phyloP scores from a whole-genome alignment of 1,140 invertebrate genomes.

The Ostrea denselamellosa region DNA sequence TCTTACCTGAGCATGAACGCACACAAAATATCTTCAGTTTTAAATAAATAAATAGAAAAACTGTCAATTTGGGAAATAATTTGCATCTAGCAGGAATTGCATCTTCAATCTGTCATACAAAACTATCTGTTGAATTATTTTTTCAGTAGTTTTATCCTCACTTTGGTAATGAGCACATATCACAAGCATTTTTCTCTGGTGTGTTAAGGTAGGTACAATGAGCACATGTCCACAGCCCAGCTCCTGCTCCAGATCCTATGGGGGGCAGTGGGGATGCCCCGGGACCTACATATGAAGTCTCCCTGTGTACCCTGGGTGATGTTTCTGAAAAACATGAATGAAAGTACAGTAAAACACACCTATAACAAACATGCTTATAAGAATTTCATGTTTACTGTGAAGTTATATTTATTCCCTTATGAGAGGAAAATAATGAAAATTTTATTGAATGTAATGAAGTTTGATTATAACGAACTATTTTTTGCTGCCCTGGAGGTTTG shows the following conservation, averaged over 20 bases:
- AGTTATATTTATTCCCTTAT: no score
- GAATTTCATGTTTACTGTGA: no score
- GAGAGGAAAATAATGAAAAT: no score
- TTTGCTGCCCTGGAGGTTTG: no score
- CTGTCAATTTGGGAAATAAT: neutral
- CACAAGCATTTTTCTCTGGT: conserved; percentile 86
- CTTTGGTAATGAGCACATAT: conserved; percentile 93
- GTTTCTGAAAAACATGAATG: conserved; percentile 62
- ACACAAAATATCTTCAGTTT: neutral
- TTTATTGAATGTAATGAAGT: no score
- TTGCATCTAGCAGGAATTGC: conserved; percentile 13
- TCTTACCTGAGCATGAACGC: conserved; percentile 27
- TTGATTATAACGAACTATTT: no score
- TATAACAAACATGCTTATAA: no score
- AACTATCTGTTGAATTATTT: neutral
- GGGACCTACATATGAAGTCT: conserved; percentile 70
- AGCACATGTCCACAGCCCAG: conserved; percentile 89
- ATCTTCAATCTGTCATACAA: conserved; percentile 1
- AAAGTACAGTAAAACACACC: no score
- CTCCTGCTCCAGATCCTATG: conserved; percentile 57
- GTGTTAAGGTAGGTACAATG: conserved; percentile 96
- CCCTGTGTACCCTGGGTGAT: conserved; percentile 55
- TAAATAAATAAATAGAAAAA: conserved; percentile 3
- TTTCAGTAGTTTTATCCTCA: neutral
- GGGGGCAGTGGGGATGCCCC: conserved; percentile 71